Base-by-base conservation (phyloP, 2,113 vertebrate species). In the Leptosomus discolor region DNA sequence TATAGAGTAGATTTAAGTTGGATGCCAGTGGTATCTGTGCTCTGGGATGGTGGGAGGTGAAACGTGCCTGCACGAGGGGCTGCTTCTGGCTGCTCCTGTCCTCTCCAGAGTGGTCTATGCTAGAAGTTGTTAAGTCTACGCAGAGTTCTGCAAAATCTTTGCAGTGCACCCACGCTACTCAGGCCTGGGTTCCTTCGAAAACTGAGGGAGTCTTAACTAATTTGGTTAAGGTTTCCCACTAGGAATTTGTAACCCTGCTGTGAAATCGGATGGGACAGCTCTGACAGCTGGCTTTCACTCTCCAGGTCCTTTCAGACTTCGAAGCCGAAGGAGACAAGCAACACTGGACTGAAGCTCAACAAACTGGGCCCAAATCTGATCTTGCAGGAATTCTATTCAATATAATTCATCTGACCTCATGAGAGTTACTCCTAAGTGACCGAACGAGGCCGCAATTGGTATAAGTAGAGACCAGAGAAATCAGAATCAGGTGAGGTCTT, bases 41-140 rank as follows among this genome's bases (percentile, higher is more conserved):
- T 50, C 56, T 74, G 39, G 14, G 81, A 61, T 17, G 58, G 92
- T 60, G 85, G 69, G 37, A 81, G 81, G 60, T 63, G 60, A 84
- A 73, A 67, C 5, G 37, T 18, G 43, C 48, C 37, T 34, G 34
- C 70, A 67, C 6, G 18, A 22, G 17, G 11, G 10, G 27, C 43
- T 1, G 1, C 39, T 91, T 30, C 39, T 94, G 50, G 58, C 56
- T 81, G 56, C 56, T 73, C 53, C 37, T 29, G 14, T 36, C 37
- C 67, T 15, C 32, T 53, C 64, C 77, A 53, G 57, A n/a, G 54
- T 6, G 50, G 43, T 32, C 46, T 30, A 4, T 21, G 24, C n/a
- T 10, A 29, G 18, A 57, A 68, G 27, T 0, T 46, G 6, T n/a
- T 27, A 58, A 51, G 8, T 50, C 37, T 70, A 26, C 0, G 0